Conservation (phyloP, 2,888 invertebrate genomes). For the Polia nebulosa region DNA sequence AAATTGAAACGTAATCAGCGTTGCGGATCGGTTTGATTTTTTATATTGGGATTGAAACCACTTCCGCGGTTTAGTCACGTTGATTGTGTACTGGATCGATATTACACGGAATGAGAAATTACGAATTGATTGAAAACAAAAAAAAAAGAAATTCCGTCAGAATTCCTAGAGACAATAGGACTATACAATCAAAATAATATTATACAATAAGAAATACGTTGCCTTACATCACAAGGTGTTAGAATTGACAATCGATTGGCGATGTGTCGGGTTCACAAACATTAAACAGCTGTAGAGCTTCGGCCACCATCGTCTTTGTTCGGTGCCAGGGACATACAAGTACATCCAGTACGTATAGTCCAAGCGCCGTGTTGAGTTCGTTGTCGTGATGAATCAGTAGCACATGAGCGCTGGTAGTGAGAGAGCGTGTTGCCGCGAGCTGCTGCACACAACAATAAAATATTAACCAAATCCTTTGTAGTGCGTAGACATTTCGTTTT, state of each 20-base stretch:
- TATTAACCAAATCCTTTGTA: slow-evolving; percentile 72
- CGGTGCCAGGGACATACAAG: slow-evolving; percentile 70
- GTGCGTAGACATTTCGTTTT: slow-evolving; percentile 68
- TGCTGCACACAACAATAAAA: slow-evolving; percentile 68
- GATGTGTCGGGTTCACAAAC: slow-evolving; percentile 83
- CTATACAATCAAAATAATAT: not conserved
- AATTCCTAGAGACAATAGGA: not conserved
- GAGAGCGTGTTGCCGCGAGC: slow-evolving; percentile 63
- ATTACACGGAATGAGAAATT: not conserved
- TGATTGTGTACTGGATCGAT: slow-evolving; percentile 2
- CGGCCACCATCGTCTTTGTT: slow-evolving; percentile 82
- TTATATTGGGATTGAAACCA: slow-evolving; percentile 15
- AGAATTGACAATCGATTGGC: slow-evolving; percentile 82
- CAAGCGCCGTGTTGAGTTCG: slow-evolving; percentile 75
- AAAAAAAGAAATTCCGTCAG: not conserved
- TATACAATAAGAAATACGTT: slow-evolving; percentile 4
- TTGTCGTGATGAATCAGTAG: slow-evolving; percentile 82
- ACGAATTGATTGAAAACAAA: not conserved
- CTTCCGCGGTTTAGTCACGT: slow-evolving; percentile 19
- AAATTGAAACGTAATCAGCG: slow-evolving; percentile 38
- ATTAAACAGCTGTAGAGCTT: slow-evolving; percentile 87
- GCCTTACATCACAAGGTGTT: slow-evolving; percentile 74
- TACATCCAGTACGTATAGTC: slow-evolving; percentile 69
- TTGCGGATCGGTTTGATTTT: slow-evolving; percentile 35
- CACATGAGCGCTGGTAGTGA: slow-evolving; percentile 65